phyloP scores from a whole-genome alignment of 2,888 invertebrate genomes.

The Lithophane leautieri region DNA sequence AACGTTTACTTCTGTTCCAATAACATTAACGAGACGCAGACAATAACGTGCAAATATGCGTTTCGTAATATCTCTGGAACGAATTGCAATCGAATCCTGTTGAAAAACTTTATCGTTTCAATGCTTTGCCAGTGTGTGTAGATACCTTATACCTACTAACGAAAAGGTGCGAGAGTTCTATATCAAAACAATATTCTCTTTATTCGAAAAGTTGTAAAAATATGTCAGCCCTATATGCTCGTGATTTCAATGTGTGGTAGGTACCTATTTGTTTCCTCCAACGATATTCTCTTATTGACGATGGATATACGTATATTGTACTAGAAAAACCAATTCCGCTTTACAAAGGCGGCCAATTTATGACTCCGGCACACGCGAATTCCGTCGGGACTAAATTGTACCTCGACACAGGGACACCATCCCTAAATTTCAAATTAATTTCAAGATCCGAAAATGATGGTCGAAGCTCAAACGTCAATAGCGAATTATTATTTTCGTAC shows the following conservation, averaged over 20 bases:
- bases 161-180: not conserved
- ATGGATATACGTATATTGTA: constrained; percentile 71
- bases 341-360: constrained; percentile 84
- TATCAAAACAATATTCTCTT: not conserved
- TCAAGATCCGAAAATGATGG: constrained; percentile 69
- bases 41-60: constrained; percentile 51
- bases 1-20: constrained; percentile 61
- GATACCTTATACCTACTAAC: not conserved
- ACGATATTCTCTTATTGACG: constrained; percentile 68
- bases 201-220: constrained; percentile 12
- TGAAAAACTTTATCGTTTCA: constrained; percentile 33
- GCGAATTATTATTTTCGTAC: constrained; percentile 65
- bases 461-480: constrained; percentile 61
- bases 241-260: constrained; percentile 31
- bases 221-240: constrained; percentile 14
- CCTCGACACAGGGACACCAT: constrained; percentile 55
- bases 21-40: constrained; percentile 54
- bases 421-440: constrained; percentile 72
- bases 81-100: constrained; percentile 31
- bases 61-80: constrained; percentile 46
- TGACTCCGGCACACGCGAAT: constrained; percentile 76
- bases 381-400: constrained; percentile 63
- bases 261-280: constrained; percentile 61
- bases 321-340: constrained; percentile 84
- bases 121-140: not conserved